These are phyloP conservation scores for Odontesthes bonariensis DNA, from an alignment of 2,113 vertebrate species.

Conservation along the genomic window DNA sequence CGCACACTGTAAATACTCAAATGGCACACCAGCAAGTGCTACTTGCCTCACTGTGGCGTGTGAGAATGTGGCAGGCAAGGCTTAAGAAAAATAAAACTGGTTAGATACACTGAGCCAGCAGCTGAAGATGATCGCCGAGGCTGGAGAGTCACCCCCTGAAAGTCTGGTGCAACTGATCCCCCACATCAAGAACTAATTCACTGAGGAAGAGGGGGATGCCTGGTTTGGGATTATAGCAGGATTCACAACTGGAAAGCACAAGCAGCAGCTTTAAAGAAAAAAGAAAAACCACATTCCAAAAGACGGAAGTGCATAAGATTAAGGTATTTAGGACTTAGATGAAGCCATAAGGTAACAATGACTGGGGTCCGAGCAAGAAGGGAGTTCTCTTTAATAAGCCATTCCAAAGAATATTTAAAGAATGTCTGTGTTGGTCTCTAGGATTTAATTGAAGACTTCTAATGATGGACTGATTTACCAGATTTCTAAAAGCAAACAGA, in stretches of 20 bases:
- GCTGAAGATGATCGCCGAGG: slow-evolving; percentile 1
- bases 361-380: background rate
- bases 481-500: slow-evolving; percentile 17
- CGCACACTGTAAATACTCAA: slow-evolving; percentile 35
- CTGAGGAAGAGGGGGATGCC: slow-evolving; percentile 36
- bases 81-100: slow-evolving; percentile 26
- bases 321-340: background rate
- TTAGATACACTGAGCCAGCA: slow-evolving; percentile 12
- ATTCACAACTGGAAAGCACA: slow-evolving; percentile 25
- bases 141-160: slow-evolving; percentile 24
- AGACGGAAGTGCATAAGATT: slow-evolving; percentile 11
- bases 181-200: slow-evolving; percentile 49
- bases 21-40: slow-evolving; percentile 26
- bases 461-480: no score
- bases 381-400: background rate
- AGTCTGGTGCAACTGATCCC: slow-evolving; percentile 36
- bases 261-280: slow-evolving; percentile 4
- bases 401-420: no score
- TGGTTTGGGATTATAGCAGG: slow-evolving; percentile 44
- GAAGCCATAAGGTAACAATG: background rate
- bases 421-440: no score
- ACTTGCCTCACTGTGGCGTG: slow-evolving; percentile 10
- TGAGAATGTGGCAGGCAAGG: slow-evolving; percentile 34
- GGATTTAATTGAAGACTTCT: no score
- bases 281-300: slow-evolving; percentile 17